Evolutionary conservation across 2,797 vertebrate genomes (phyloP), one percentile per base, ranked within the genome.

Genomic region (Dermochelys coriacea): DNA sequence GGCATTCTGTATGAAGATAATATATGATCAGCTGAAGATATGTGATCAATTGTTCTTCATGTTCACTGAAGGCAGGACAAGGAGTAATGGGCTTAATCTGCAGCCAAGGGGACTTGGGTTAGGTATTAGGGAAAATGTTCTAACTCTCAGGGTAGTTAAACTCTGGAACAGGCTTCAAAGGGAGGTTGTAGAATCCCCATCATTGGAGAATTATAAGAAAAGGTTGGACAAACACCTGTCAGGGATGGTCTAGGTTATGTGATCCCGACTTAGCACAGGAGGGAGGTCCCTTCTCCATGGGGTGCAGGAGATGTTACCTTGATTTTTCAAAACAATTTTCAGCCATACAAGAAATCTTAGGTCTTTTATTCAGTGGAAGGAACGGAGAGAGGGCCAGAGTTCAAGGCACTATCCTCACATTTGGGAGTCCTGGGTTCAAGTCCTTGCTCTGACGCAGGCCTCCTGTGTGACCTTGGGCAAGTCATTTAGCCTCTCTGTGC

Each of bases 381-480:
- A 54, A 15, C 23, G 55, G 55, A 47, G 68, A 41, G 34, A 6
- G n/a, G 10, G n/a, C 27, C 21, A 50, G 80, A 11, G 31, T 54
- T 45, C 74, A 16, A n/a, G 86, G 15, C 4, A 25, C 61, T 74
- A 41, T 1, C 34, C 88, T 41, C n/a, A 79, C 23, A 14, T 75
- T 86, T 89, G 45, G 75, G 89, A 91, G 4, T 5, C 21, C 34
- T 25, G 3, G 10, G 45, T 64, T 91, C 75, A 82, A 29, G 71
- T 55, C 31, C 29, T 31, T 79, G 18, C 52, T 57, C 52, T 83
- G 21, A 31, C 49, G 51, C 31, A 52, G 57, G 8, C 21, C 78
- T 49, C 15, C 31, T 29, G 0, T 0, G n/a, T 31, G 49, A 75
- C 25, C 4, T 10, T 51, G 74, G 78, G 81, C 83, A 51, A 75